A percentile compares a stretch with the other conserved stretches of the same genome.
Conservation (phyloP, 2,113 vertebrate genomes). For the Cheilinus undulatus region DNA sequence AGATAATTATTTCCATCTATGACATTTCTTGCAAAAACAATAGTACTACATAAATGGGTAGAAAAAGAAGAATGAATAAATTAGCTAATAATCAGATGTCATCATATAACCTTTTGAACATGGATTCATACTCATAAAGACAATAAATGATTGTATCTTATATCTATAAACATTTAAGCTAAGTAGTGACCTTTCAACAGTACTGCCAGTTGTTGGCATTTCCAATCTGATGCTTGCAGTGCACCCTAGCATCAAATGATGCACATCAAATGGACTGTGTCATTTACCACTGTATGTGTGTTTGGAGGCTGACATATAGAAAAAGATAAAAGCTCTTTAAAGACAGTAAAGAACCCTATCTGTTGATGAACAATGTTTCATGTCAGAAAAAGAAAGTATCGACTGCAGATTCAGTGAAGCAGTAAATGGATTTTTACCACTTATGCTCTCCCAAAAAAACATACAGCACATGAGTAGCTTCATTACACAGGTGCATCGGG, state of each 20-base stretch:
- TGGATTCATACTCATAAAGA: not conserved
- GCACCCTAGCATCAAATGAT: not conserved
- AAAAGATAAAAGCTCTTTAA: conserved; percentile 1
- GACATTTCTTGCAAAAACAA: no score
- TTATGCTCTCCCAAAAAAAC: not conserved
- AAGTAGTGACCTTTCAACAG: not conserved
- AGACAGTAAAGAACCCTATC: no score
- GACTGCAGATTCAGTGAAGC: not conserved
- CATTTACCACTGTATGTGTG: not conserved
- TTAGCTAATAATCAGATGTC: no score
- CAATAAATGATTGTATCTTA: not conserved
- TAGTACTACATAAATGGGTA: no score
- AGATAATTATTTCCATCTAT: no score
- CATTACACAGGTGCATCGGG: conserved; percentile 53
- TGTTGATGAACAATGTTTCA: no score
- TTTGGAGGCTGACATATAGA: not conserved
- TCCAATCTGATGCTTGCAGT: not conserved
- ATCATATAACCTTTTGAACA: not conserved
- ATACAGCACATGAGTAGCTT: conserved; percentile 5
- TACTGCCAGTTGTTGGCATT: not conserved
- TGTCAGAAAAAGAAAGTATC: not conserved
- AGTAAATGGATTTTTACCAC: conserved; percentile 20
- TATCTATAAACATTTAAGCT: not conserved
- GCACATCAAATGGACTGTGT: not conserved
- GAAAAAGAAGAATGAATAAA: no score